Percentiles rank a stretch among this genome's conserved stretches.
Conservation (phyloP, 2,797 vertebrate genomes). For the Pipistrellus kuhlii region DNA sequence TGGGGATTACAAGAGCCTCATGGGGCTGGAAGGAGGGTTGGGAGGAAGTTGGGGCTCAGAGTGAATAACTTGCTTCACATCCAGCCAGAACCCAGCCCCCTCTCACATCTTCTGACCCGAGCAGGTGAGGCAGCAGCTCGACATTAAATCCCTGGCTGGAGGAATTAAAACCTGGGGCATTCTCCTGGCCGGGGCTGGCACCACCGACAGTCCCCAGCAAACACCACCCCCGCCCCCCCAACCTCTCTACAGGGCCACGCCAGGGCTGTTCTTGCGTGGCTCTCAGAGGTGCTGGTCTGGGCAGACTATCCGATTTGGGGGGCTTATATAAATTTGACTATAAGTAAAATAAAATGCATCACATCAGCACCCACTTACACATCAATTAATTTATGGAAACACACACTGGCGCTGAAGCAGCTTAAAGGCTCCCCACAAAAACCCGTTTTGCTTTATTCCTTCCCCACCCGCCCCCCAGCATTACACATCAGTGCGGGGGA, state of each 20-base stretch:
- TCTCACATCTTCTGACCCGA: not conserved
- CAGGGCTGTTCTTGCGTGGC: not conserved
- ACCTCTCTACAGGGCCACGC: fast-evolving
- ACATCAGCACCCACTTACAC: too few relatives aligned
- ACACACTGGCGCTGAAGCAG: not conserved
- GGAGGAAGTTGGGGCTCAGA: not conserved
- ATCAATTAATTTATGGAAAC: too few relatives aligned
- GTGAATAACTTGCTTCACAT: fast-evolving
- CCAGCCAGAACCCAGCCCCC: not conserved
- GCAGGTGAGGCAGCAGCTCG: not conserved
- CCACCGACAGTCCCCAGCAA: fast-evolving
- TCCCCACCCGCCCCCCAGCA: too few relatives aligned
- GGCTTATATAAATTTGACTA: not conserved
- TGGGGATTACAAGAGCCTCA: not conserved
- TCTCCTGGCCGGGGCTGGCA: not conserved
- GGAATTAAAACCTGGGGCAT: not conserved
- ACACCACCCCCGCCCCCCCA: fast-evolving
- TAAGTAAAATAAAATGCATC: not conserved
- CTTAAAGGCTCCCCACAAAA: not conserved
- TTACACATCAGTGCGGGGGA: not conserved
- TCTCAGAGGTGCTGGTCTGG: not conserved
- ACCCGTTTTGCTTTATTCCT: not conserved
- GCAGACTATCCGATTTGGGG: not conserved
- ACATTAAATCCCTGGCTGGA: not conserved
- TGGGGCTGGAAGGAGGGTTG: not conserved